Percentiles rank a stretch among this genome's conserved stretches.
These are phyloP conservation scores for Megalonaias nervosa DNA, from an alignment of 1,140 invertebrate genomes.

Conservation along the genomic window DNA sequence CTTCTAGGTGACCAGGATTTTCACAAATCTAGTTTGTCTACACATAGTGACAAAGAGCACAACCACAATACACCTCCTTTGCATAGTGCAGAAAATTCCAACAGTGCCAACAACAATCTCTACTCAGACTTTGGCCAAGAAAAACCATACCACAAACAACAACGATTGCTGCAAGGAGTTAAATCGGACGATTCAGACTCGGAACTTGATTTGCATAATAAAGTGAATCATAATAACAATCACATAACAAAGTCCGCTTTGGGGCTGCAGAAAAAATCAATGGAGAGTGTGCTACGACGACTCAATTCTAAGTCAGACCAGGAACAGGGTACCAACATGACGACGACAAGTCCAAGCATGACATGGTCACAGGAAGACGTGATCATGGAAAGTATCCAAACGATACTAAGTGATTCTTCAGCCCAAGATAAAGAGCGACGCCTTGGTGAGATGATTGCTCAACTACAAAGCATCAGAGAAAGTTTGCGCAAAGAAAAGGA, in stretches of 20 bases:
- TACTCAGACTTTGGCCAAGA: slow-evolving; percentile 44
- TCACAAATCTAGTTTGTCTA: no score
- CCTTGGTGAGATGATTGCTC: slow-evolving; percentile 86
- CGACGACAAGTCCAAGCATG: slow-evolving; percentile 36
- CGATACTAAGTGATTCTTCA: slow-evolving; percentile 56
- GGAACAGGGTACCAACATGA: slow-evolving; percentile 25
- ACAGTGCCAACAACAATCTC: slow-evolving; percentile 41
- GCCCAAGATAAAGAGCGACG: slow-evolving; percentile 76
- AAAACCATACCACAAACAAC: slow-evolving; percentile 50
- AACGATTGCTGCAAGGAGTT: slow-evolving; percentile 57
- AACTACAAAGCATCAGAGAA: slow-evolving; percentile 85
- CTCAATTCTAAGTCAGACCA: slow-evolving; percentile 41
- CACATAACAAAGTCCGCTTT: slow-evolving; percentile 44
- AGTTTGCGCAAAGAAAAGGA: slow-evolving; percentile 82
- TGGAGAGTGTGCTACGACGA: slow-evolving; percentile 68
- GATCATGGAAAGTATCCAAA: slow-evolving; percentile 45
- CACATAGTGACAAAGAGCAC: slow-evolving; percentile 35
- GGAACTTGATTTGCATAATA: slow-evolving; percentile 77
- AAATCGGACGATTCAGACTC: slow-evolving; percentile 63
- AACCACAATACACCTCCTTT: slow-evolving; percentile 32
- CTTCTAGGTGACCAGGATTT: slow-evolving; percentile 56
- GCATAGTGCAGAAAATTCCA: slow-evolving; percentile 42
- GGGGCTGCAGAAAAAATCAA: slow-evolving; percentile 78
- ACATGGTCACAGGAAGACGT: neutral
- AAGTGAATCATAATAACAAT: slow-evolving; percentile 33